Evolutionary conservation across 1,140 invertebrate genomes (phyloP).

Genomic region (Listronotus oregonensis): DNA sequence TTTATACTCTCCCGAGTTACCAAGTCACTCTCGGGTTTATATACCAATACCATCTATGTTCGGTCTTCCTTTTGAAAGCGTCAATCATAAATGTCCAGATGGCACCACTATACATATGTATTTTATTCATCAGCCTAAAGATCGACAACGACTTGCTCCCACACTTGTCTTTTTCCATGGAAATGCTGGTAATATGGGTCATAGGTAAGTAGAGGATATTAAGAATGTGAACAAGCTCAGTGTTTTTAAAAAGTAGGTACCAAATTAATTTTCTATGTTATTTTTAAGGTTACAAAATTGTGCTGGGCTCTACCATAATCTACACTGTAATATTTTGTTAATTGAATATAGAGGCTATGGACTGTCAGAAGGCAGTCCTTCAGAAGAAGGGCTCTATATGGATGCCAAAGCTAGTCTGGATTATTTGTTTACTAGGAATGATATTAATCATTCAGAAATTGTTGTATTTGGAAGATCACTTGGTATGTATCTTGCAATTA

Average conservation of each 20-base stretch:
- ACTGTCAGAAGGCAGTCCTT: constrained; percentile 85
- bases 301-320: constrained; percentile 76
- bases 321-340: constrained; percentile 85
- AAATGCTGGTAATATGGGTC: constrained; percentile 96
- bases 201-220: constrained; percentile 56
- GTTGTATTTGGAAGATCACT: constrained; percentile 93
- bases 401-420: constrained; percentile 88
- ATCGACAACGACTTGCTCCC: constrained; percentile 67
- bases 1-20: constrained; percentile 87
- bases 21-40: constrained; percentile 83
- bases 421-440: constrained; percentile 77
- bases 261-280: constrained; percentile 2
- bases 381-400: constrained; percentile 83
- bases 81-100: constrained; percentile 79
- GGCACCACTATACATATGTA: constrained; percentile 83
- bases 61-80: constrained; percentile 83
- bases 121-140: constrained; percentile 79
- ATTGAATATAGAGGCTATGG: constrained; percentile 95
- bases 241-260: too few species aligned
- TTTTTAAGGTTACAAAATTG: constrained; percentile 70
- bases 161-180: constrained; percentile 93
- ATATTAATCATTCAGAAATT: constrained; percentile 84
- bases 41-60: constrained; percentile 83
- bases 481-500: constrained; percentile 59
- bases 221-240: too few species aligned